Evolutionary conservation across 2,888 invertebrate species (phyloP), one percentile per base, ranked within the genome.

Genomic region (Pediacus dermestoides): DNA sequence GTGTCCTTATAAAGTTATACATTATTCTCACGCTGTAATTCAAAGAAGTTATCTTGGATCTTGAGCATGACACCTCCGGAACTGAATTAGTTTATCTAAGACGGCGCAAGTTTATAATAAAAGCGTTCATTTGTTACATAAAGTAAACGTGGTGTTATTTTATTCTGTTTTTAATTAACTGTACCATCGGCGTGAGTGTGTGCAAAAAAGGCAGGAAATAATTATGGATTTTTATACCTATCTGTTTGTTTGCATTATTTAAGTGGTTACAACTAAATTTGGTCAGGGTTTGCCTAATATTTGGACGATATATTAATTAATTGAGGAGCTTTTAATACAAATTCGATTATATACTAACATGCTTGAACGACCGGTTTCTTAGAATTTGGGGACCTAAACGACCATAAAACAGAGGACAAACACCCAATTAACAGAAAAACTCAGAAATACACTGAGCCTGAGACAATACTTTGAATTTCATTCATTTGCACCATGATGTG

Each of bases 401-500:
- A 42, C 53, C 54, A 57, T 59, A 58, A 61, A 58, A 57, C 53
- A 57, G 54, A 47, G 45, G 55, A 56, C 51, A 50, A 52, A 57
- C 61, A 62, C 58, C 61, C 61, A 61, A 61, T 63, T 63, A 61
- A 60, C 59, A 45, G 52, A 48, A 51, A 53, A 50, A 42, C 41
- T 44, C 48, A 55, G 53, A 57, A 57, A 55, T 53, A 40, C 40
- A 40, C 31, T 18, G 6, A 18, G n/a, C n/a, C 6, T 18, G 6
- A 6, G 21, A 18, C 21, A 18, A 18, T n/a, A 6, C n/a, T 18
- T 18, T 18, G 6, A 18, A 18, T n/a, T 18, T 18, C 21, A 7
- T 18, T n/a, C 21, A 18, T 18, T 18, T 18, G 21, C 21, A 18
- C 21, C 21, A 18, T n/a, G n/a, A n/a, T n/a, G n/a, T n/a, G n/a